Percentiles rank a stretch among this genome's conserved stretches.
phyloP scores from a whole-genome alignment of 2,113 vertebrate genomes.

The Oryzias javanicus region DNA sequence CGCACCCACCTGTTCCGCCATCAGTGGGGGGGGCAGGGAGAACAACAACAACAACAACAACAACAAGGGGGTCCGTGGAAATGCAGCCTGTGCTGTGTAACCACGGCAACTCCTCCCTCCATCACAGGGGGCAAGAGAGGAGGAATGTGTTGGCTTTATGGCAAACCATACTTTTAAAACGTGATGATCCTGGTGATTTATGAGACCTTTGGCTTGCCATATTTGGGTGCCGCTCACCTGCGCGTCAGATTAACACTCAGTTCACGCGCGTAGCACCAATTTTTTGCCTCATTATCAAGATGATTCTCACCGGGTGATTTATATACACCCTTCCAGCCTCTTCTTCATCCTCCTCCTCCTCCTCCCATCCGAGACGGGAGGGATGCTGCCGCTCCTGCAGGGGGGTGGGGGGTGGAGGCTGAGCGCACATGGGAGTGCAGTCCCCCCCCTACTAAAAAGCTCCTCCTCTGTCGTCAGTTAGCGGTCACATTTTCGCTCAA shows the following conservation, averaged over 20 bases:
- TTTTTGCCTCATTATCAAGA: constrained; percentile 44
- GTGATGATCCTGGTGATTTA: too few relatives aligned
- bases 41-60: neutral
- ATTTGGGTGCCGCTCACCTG: constrained; percentile 43
- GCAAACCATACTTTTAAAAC: too few relatives aligned
- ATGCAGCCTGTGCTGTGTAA: constrained; percentile 62
- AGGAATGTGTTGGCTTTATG: constrained; percentile 9
- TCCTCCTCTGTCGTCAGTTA: constrained; percentile 69
- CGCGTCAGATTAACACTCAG: constrained; percentile 16
- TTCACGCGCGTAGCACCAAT: constrained; percentile 47
- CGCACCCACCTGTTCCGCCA: constrained; percentile 48
- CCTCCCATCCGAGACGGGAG: constrained; percentile 33
- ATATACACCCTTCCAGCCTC: neutral
- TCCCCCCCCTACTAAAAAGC: constrained; percentile 38
- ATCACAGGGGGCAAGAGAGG: neutral
- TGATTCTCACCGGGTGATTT: constrained; percentile 11
- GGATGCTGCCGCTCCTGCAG: constrained; percentile 39
- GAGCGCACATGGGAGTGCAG: constrained; percentile 59
- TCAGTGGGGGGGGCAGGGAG: neutral
- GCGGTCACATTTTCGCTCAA: constrained; percentile 64
- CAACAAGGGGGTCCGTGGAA: constrained; percentile 12
- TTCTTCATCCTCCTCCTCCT: neutral
- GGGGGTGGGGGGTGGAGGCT: constrained; percentile 42
- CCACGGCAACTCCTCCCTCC: constrained; percentile 74
- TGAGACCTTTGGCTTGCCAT: too few relatives aligned